A percentile compares a stretch with the other conserved stretches of the same genome.
These are phyloP conservation scores for Myrmecophaga tridactyla DNA, from an alignment of 2,113 vertebrate species.

Conservation along the genomic window DNA sequence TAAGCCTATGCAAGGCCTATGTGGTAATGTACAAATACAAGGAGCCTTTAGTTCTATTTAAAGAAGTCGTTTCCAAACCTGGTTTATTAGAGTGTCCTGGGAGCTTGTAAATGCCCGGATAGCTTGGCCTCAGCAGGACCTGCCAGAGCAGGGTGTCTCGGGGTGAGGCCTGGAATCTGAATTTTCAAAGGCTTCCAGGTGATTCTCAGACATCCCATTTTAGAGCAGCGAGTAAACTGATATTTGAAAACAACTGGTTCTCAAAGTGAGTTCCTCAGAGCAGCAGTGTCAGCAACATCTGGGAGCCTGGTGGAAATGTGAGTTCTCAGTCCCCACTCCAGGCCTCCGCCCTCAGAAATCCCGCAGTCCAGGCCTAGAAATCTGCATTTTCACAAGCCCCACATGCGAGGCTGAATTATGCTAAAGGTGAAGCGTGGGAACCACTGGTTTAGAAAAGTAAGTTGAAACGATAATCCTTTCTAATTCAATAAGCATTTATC, in stretches of 20 bases:
- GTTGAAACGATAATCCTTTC: neutral
- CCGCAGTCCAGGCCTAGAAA: neutral
- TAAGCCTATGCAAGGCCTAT: neutral
- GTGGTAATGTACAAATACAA: neutral
- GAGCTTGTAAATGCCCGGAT: neutral
- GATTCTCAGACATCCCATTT: too few relatives aligned
- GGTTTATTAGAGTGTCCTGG: neutral
- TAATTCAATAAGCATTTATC: neutral
- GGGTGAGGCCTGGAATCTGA: neutral
- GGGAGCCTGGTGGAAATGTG: neutral
- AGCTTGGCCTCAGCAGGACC: neutral
- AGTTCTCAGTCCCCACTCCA: too few relatives aligned
- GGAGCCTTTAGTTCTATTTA: neutral
- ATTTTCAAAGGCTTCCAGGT: neutral
- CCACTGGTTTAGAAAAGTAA: neutral
- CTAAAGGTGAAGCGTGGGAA: neutral
- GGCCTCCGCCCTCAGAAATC: neutral
- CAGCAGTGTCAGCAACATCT: too few relatives aligned
- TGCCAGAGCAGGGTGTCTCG: neutral
- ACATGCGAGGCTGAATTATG: neutral
- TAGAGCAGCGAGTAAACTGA: too few relatives aligned
- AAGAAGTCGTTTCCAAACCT: neutral
- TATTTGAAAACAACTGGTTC: neutral
- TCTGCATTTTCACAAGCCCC: neutral
- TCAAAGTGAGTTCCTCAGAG: neutral